Evolutionary conservation across 2,113 vertebrate species (phyloP), one percentile per base, ranked within the genome.

Genomic region (Mormoops blainvillei): DNA sequence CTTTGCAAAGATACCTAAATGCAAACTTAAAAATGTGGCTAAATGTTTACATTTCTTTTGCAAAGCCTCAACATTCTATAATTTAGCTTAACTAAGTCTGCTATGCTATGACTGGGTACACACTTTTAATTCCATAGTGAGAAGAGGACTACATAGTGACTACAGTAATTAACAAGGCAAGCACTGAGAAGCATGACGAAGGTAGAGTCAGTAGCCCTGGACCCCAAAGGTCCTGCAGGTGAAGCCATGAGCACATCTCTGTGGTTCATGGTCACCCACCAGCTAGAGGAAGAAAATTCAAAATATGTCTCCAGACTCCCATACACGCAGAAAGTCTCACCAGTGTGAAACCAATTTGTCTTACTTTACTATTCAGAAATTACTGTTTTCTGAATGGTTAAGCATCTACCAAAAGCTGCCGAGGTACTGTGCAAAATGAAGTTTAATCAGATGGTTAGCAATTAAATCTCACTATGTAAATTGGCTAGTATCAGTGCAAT

Each of bases 21-120:
- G n/a, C 18, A 80, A 85, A 95, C 63, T 85, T 87, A 54, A 94
- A 97, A 95, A 89, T 70, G 90, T 7, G 19, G 33, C n/a, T 95
- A 68, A 38, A 48, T 87, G 90, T 95, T 78, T 26, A 86, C 1
- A 48, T 73, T 63, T 87, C 76, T 61, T 83, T 76, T 94, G 31
- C 48, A 61, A 81, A 54, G 6, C 31, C 52, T 85, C 76, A 33
- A 45, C 31, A 71, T 93, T 85, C 45, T 84, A 41, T 94, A 77
- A 67, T 36, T 95, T 70, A 58, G 5, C 10, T 95, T 94, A 94
- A 61, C 19, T 95, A 71, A 70, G 24, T 82, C 36, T 73, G 52
- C 58, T 48, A 58, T 33, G 36, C 54, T 71, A 24, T 82, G 84
- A 87, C 48, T 45, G 65, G 3, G n/a, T 54, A 82, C 33, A 81